A percentile compares a stretch with the other conserved stretches of the same genome.
Conservation (phyloP, 2,797 vertebrate genomes). For the Tamandua tetradactyla region DNA sequence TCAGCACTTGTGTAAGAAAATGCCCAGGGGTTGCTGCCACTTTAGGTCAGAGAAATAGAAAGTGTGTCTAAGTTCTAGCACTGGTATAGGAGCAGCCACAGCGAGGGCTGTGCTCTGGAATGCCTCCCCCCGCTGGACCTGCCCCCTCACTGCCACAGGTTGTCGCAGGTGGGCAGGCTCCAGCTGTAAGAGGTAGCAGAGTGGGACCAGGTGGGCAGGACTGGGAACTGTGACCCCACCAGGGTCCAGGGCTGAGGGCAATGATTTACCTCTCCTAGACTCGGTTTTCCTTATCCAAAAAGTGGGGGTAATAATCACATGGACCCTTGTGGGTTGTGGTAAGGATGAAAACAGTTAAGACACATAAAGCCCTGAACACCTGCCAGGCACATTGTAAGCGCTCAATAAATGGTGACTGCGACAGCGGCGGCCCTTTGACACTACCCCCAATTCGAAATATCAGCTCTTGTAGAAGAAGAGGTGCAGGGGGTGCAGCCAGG, state of each 20-base stretch:
- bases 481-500: not conserved
- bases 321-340: not conserved
- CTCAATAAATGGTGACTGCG: constrained; percentile 56
- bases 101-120: not conserved
- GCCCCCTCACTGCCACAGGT: rapidly evolving
- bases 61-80: not conserved
- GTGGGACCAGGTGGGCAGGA: not conserved
- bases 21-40: rapidly evolving
- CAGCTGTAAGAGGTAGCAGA: not conserved
- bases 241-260: no score
- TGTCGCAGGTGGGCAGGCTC: not conserved
- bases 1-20: not conserved
- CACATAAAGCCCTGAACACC: constrained; percentile 63
- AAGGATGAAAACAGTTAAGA: constrained; percentile 12
- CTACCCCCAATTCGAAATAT: rapidly evolving
- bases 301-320: not conserved
- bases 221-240: not conserved
- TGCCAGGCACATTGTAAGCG: constrained; percentile 51
- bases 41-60: not conserved
- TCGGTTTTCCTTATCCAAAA: constrained; percentile 1
- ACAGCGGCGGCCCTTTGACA: not conserved
- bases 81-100: not conserved
- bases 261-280: not conserved
- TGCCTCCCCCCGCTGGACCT: not conserved
- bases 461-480: not conserved